Evolutionary conservation across 2,797 vertebrate genomes (phyloP), one percentile per base, ranked within the genome.

Genomic region (Spinibarbus caldwelli): DNA sequence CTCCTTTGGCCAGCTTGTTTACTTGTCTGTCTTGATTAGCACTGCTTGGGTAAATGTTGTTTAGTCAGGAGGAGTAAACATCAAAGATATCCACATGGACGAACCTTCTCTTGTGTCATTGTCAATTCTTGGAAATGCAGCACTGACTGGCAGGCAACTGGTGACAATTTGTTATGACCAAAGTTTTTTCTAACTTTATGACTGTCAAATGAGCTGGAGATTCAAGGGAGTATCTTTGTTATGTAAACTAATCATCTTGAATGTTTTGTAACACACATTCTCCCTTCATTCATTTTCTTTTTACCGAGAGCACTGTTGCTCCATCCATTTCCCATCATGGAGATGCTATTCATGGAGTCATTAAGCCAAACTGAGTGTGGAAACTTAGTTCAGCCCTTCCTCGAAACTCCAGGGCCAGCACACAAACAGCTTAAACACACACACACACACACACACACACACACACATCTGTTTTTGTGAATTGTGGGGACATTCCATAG

Each of bases 301-400:
- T 15, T 23, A 43, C 6, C 9, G 17, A 6, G 6, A 29, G 26
- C 19, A 23, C 36, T 82, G n/a, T 23, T 45, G 52, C 68, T 29
- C 38, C 38, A 23, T 82, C 6, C 26, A 31, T 23, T 73, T 82
- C 38, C 68, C 41, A 34, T 83, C 29, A 47, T 36, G 41, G 81
- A 75, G 47, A 47, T 64, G 70, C 68, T 62, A 82, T 82, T 73
- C 52, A 59, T 82, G 34, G 49, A 81, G 66, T 12, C 80, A 72
- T 71, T 52, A 41, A 54, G 66, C 23, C 66, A 81, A 19, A 6
- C n/a, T 14, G 23, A 82, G 34, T 26, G 26, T 86, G 79, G 72
- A 82, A 82, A 81, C 34, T 67, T 14, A 79, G 57, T 41, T 31
- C 3, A 1, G 49, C 70, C 45, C 31, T 82, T 49, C 34, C 49